Evolutionary conservation across 1,140 invertebrate species (phyloP).

Genomic region (Aphis craccivora): DNA sequence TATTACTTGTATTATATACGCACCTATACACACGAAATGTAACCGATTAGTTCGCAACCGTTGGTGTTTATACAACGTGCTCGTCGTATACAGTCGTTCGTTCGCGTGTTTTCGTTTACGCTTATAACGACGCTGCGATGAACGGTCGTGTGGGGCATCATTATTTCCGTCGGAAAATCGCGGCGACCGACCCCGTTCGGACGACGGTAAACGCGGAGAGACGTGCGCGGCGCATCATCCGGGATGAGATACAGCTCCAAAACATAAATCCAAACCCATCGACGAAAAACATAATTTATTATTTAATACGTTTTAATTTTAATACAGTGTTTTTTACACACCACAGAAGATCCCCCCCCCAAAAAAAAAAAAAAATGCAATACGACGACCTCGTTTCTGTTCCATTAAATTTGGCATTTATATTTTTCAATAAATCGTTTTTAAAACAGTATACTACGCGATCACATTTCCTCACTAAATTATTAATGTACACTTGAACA

Average conservation of each 20-base stretch:
- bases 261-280: neutral
- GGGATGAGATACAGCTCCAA: neutral
- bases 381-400: neutral
- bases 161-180: neutral
- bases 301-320: too few relatives aligned
- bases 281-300: neutral
- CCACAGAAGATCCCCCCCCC: too few relatives aligned
- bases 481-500: neutral
- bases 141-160: neutral
- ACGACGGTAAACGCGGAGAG: too few relatives aligned
- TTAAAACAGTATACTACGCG: neutral
- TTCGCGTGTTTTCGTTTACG: too few relatives aligned
- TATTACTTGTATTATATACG: neutral
- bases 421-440: neutral
- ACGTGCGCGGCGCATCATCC: too few relatives aligned
- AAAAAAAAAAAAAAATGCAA: neutral
- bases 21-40: conserved; percentile 2
- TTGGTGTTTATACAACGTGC: conserved; percentile 26
- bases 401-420: neutral
- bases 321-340: neutral
- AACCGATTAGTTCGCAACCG: conserved; percentile 35
- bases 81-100: neutral
- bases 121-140: too few relatives aligned
- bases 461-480: neutral
- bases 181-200: too few relatives aligned